Evolutionary conservation across 2,888 invertebrate species (phyloP).

Genomic region (Dichetophora obliterata): DNA sequence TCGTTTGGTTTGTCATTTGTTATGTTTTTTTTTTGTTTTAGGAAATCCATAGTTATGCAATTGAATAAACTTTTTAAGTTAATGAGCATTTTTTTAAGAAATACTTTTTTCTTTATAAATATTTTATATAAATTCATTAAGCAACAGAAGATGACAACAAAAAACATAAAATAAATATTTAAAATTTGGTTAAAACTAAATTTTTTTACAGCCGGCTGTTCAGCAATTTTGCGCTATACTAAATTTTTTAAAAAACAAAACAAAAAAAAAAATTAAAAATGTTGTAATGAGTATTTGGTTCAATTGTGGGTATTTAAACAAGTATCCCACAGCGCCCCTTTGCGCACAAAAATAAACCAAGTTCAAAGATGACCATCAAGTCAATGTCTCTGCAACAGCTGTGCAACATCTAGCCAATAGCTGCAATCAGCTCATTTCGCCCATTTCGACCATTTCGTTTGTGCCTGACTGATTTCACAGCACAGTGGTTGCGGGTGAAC

Average conservation of each 20-base stretch:
- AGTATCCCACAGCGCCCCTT: background rate
- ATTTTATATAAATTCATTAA: conserved; percentile 39
- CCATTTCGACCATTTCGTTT: background rate
- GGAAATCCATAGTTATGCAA: conserved; percentile 31
- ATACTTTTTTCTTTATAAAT: conserved; percentile 32
- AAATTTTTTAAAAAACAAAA: conserved; percentile 27
- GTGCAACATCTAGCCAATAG: conserved; percentile 43
- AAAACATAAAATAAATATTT: conserved; percentile 39
- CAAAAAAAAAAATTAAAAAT: conserved; percentile 7
- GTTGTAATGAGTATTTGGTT: conserved; percentile 29
- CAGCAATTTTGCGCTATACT: conserved; percentile 6
- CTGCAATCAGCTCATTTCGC: conserved; percentile 41
- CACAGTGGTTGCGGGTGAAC: conserved; percentile 47
- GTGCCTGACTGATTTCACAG: conserved; percentile 48
- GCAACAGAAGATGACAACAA: conserved; percentile 49
- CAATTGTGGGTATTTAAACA: background rate
- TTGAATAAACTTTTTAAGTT: conserved; percentile 63
- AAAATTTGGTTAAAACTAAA: background rate
- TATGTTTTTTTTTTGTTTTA: conserved; percentile 4
- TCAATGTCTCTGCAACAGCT: conserved; percentile 32
- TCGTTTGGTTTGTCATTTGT: conserved; percentile 33
- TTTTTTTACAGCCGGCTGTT: conserved; percentile 32
- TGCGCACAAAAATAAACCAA: background rate
- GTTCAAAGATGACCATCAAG: conserved; percentile 8
- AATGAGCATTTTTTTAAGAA: conserved; percentile 61